Evolutionary conservation across 2,113 vertebrate genomes (phyloP).

Genomic region (Bolborhynchus lineola): DNA sequence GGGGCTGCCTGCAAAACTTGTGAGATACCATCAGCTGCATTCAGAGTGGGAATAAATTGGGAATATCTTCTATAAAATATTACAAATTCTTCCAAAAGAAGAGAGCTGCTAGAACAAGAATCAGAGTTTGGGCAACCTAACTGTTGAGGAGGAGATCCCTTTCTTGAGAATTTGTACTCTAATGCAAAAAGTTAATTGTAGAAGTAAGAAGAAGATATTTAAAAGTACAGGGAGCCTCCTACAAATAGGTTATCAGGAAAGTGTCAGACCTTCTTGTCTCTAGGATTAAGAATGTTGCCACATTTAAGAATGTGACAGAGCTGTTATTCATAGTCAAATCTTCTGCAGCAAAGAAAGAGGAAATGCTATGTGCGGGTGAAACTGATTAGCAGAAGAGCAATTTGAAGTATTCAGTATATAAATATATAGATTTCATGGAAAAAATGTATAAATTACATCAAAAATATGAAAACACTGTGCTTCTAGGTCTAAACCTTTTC

Average conservation of each 20-base stretch:
- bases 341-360: not conserved
- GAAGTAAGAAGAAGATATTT: not conserved
- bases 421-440: not conserved
- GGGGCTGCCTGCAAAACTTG: not conserved
- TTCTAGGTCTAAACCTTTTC: not conserved
- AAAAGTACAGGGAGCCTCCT: not conserved
- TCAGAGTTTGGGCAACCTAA: not conserved
- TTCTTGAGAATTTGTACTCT: not conserved
- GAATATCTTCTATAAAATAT: not conserved
- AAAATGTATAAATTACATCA: not conserved
- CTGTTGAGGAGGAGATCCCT: not conserved
- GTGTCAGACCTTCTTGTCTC: not conserved
- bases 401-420: not conserved
- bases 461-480: not conserved
- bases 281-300: not conserved
- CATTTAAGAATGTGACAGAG: not conserved
- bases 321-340: not conserved
- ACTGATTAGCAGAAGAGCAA: not conserved
- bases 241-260: not conserved
- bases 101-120: not conserved
- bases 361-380: not conserved
- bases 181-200: not conserved
- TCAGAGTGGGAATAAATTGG: not conserved
- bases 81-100: not conserved
- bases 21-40: not conserved